Evolutionary conservation across 2,113 vertebrate species (phyloP), one percentile per base, ranked within the genome.

Genomic region (Erythrocercus mccallii): DNA sequence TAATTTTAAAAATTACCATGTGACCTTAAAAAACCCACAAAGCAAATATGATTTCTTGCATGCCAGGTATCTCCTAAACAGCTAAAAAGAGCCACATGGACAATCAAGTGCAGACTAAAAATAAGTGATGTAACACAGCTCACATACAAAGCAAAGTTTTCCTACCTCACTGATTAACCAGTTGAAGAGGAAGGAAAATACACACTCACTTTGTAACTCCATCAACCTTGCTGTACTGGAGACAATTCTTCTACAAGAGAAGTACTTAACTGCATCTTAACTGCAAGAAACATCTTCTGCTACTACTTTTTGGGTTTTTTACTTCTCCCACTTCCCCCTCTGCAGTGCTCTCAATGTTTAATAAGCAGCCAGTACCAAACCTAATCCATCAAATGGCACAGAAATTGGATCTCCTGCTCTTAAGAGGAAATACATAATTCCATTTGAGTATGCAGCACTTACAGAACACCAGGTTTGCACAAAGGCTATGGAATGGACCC

Each of bases 191-290:
- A 60, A 88, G 64, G 61, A 58, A 89, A 86, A 89, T 51, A 76
- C 28, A 47, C 44, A 5, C 28, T 86, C 61, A 44, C 33, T 61
- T 30, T 56, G 1, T 60, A 95, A 79, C 60, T 93, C 91, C 80
- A 94, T 78, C 91, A 83, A 82, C 83, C 80, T 79, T 37, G 94
- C 88, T 33, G 42, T 85, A 91, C 80, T 73, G 68, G 96, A 95
- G 94, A 96, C 95, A 56, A 35, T 25, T 81, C 53, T 71, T 53
- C 61, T 33, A 65, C 53, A 24, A 58, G 31, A 69, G 47, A 86
- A 82, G 24, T 83, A 45, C 64, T 72, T 30, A 57, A 88, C n/a
- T n/a, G n/a, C n/a, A n/a, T n/a, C n/a, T n/a, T n/a, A 40, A 40
- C 81, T 53, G 48, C 84, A 86, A 38, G n/a, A 54, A 96, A 65